Evolutionary conservation across 2,888 invertebrate species (phyloP).

Genomic region (Cryptocephalus primarius): DNA sequence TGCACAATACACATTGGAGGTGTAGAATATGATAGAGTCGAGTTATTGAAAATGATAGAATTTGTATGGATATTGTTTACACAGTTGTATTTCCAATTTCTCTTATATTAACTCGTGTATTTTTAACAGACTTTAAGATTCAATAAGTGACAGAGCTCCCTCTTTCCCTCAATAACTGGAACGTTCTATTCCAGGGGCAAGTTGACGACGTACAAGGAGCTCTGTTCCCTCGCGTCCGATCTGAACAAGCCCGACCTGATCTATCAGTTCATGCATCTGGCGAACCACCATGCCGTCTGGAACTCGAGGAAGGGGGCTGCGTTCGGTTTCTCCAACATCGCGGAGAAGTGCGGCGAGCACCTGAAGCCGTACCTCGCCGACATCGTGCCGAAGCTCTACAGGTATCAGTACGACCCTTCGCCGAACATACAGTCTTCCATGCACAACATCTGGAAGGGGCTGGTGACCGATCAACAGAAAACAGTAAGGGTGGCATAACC

Average conservation of each 20-base stretch:
- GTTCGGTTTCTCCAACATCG: slow-evolving; percentile 83
- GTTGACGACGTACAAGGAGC: slow-evolving; percentile 86
- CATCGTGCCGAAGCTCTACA: slow-evolving; percentile 80
- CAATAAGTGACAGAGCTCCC: too few species aligned
- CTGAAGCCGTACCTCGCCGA: slow-evolving; percentile 70
- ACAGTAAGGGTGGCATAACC: slow-evolving; percentile 60
- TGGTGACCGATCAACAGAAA: slow-evolving; percentile 76
- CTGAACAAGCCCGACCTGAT: slow-evolving; percentile 90
- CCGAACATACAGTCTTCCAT: slow-evolving; percentile 87
- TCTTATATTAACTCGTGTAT: too few species aligned
- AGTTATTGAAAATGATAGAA: too few species aligned
- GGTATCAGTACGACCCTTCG: slow-evolving; percentile 89
- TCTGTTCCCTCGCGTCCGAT: slow-evolving; percentile 88
- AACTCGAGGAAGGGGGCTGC: slow-evolving; percentile 92
- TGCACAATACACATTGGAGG: too few species aligned
- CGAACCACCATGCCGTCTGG: slow-evolving; percentile 91
- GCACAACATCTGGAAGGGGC: slow-evolving; percentile 86
- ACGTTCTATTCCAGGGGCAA: slow-evolving; percentile 52
- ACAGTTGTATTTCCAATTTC: slow-evolving; percentile 2
- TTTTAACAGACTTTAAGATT: too few species aligned
- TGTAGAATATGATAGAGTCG: too few species aligned
- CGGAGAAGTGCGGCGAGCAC: slow-evolving; percentile 72
- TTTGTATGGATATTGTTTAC: too few species aligned
- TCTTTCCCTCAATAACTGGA: neutral
- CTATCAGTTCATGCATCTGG: slow-evolving; percentile 92